A percentile compares a stretch with the other conserved stretches of the same genome.
These are phyloP conservation scores for Manis crassicaudata DNA, from an alignment of 2,797 vertebrate genomes.

Conservation along the genomic window DNA sequence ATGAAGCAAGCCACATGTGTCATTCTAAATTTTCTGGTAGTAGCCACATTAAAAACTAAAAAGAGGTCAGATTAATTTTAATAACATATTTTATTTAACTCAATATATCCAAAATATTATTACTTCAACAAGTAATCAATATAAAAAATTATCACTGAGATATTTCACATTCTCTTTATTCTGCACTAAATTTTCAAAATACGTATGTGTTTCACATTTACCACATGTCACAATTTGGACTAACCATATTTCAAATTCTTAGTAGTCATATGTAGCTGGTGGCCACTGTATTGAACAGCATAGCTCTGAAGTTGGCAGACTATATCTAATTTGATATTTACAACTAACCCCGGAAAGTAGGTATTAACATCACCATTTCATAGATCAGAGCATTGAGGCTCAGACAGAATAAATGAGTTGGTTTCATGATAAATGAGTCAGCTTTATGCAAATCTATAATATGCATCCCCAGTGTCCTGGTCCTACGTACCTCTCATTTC, in stretches of 20 bases:
- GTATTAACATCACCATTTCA: neutral
- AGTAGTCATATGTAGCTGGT: neutral
- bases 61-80: constrained; percentile 2
- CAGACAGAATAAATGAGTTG: neutral
- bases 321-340: neutral
- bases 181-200: neutral
- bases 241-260: neutral
- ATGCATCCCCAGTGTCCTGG: neutral
- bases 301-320: neutral
- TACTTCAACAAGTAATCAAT: neutral
- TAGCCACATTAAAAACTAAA: neutral
- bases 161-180: constrained; percentile 16
- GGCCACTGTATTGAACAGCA: neutral
- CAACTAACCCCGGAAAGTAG: neutral
- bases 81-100: constrained; percentile 25
- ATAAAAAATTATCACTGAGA: constrained; percentile 11
- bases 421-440: neutral
- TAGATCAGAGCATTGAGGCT: neutral
- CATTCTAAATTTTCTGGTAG: constrained; percentile 9
- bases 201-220: neutral
- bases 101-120: neutral
- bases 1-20: neutral
- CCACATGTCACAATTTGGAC: neutral
- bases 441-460: neutral
- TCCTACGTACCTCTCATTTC: neutral